These are phyloP conservation scores for Porites evermanni DNA, from an alignment of 92 coral and sea anemone species.

Conservation along the genomic window DNA sequence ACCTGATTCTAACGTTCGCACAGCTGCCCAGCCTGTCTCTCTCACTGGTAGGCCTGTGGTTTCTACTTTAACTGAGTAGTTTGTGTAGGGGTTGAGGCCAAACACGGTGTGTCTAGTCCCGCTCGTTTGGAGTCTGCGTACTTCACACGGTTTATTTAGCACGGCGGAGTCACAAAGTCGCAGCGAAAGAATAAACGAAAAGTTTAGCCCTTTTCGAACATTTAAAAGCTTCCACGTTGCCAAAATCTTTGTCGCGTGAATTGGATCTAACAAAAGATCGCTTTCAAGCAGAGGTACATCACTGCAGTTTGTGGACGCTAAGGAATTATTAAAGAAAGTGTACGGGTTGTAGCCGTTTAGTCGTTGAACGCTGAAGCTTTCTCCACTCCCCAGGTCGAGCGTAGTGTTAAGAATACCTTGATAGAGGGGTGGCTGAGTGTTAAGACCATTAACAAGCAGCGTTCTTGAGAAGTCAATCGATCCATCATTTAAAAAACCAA, in stretches of 20 bases:
- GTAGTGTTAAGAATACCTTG: conserved; percentile 37
- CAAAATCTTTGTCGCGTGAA: conserved; percentile 34
- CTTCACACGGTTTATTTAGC: conserved; percentile 51
- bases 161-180: conserved; percentile 52
- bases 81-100: conserved; percentile 57
- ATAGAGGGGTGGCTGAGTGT: conserved; percentile 42
- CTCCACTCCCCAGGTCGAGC: conserved; percentile 44
- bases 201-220: conserved; percentile 47
- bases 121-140: conserved; percentile 13
- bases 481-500: conserved; percentile 38
- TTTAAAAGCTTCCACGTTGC: conserved; percentile 57
- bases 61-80: conserved; percentile 46
- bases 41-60: conserved; percentile 26
- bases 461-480: conserved; percentile 43
- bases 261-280: conserved; percentile 14
- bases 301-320: conserved; percentile 55
- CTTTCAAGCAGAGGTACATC: conserved; percentile 50
- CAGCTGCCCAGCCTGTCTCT: conserved; percentile 48
- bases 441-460: conserved; percentile 36
- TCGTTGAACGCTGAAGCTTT: conserved; percentile 33
- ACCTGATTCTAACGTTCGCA: conserved; percentile 66
- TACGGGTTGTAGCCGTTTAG: conserved; percentile 63
- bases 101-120: conserved; percentile 51
- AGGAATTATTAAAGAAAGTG: conserved; percentile 45
- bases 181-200: conserved; percentile 41